Conservation (phyloP, 2,888 invertebrate genomes). For the Phoronis australis region DNA sequence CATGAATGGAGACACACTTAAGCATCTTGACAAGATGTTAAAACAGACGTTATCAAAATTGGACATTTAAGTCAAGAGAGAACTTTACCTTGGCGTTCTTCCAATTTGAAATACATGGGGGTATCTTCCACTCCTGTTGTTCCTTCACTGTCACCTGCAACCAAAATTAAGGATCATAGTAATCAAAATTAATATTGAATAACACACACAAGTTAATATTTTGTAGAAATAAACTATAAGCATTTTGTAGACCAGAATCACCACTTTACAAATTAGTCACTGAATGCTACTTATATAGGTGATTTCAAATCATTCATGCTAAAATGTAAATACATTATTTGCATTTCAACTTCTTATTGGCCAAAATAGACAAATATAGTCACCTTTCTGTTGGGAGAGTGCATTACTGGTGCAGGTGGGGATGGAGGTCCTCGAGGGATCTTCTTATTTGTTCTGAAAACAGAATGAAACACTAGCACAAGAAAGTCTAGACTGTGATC, state of each 20-base stretch:
- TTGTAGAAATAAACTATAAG: too few species aligned
- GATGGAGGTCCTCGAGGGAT: slow-evolving; percentile 98
- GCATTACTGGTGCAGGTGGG: slow-evolving; percentile 97
- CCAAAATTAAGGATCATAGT: slow-evolving; percentile 3
- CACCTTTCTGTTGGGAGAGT: slow-evolving; percentile 91
- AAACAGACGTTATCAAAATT: too few species aligned
- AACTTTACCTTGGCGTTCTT: slow-evolving; percentile 84
- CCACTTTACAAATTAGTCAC: too few species aligned
- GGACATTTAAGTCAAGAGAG: too few species aligned
- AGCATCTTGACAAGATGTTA: too few species aligned
- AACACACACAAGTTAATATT: neutral
- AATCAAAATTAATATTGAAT: neutral
- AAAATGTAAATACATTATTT: neutral
- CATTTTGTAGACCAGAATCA: too few species aligned
- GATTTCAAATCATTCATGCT: too few species aligned
- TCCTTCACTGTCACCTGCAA: slow-evolving; percentile 83
- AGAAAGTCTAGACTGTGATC: too few species aligned
- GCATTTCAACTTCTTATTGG: neutral
- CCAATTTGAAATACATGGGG: slow-evolving; percentile 99
- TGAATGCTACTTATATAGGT: too few species aligned
- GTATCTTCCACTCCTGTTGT: slow-evolving; percentile 98
- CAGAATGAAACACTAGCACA: neutral
- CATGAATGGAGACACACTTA: too few species aligned
- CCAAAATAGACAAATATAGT: slow-evolving; percentile 1
- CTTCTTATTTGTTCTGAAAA: slow-evolving; percentile 87